Conservation (phyloP, 2,888 invertebrate species). For the Julus scandinavius region DNA sequence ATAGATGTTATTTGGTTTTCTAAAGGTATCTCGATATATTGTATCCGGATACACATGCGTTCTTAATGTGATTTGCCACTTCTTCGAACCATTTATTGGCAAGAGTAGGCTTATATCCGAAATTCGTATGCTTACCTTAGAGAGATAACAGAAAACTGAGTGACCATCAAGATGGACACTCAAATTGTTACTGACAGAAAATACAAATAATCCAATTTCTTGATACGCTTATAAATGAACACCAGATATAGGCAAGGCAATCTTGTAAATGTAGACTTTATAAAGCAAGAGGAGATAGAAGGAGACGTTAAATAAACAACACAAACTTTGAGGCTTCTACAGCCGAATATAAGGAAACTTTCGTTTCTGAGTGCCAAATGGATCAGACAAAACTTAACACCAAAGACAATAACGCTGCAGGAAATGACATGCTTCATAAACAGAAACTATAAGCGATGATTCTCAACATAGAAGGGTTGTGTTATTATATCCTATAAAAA, state of each 20-base stretch:
- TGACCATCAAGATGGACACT: slow-evolving; percentile 36
- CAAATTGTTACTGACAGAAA: slow-evolving; percentile 36
- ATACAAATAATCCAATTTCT: slow-evolving; percentile 36
- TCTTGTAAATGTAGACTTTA: neutral
- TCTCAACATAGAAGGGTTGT: neutral
- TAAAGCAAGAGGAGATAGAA: neutral
- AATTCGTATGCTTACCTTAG: neutral
- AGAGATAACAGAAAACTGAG: slow-evolving; percentile 36
- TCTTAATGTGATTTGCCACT: neutral
- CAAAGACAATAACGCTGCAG: neutral
- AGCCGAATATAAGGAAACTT: neutral
- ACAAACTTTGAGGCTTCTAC: neutral
- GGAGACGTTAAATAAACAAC: neutral
- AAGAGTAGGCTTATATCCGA: neutral
- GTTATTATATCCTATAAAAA: slow-evolving; percentile 13
- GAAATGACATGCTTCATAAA: neutral
- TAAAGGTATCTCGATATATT: neutral
- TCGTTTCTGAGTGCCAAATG: neutral
- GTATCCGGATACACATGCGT: neutral
- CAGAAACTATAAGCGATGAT: neutral
- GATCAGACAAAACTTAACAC: neutral
- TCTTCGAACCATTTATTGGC: slow-evolving; percentile 1
- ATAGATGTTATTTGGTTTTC: neutral
- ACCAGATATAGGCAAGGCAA: neutral
- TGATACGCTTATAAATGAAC: neutral